These are phyloP conservation scores for Protomyctophum bolini DNA, from an alignment of 2,113 vertebrate species.

Conservation along the genomic window DNA sequence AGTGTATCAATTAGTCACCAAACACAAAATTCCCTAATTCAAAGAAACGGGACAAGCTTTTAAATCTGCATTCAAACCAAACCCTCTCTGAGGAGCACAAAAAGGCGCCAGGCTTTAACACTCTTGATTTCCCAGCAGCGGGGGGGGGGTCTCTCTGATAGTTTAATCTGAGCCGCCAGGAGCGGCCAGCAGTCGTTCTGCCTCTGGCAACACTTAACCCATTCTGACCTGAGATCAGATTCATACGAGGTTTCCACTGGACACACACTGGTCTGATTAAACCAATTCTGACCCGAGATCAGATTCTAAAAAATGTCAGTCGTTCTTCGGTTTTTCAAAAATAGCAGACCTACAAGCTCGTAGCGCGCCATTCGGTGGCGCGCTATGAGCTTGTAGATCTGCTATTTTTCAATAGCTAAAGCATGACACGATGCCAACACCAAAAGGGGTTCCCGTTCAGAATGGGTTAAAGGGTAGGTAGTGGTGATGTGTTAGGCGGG, in stretches of 20 bases:
- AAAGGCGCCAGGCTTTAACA: slow-evolving; percentile 69
- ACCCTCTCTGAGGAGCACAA: slow-evolving; percentile 34
- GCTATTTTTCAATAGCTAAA: no score
- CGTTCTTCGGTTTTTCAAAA: no score
- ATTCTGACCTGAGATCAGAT: no score
- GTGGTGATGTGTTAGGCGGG: slow-evolving; percentile 26
- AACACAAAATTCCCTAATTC: slow-evolving; percentile 53
- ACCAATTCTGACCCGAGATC: no score
- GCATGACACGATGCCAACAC: no score
- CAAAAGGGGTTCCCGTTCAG: no score
- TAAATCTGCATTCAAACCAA: slow-evolving; percentile 58
- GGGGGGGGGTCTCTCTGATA: slow-evolving; percentile 64
- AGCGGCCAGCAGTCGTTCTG: slow-evolving; percentile 68
- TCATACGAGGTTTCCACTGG: no score
- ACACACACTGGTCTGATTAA: no score
- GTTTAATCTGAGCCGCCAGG: slow-evolving; percentile 66
- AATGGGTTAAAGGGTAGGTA: slow-evolving; percentile 46
- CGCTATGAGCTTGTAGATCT: no score
- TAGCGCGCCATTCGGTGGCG: no score
- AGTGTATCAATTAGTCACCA: slow-evolving; percentile 43
- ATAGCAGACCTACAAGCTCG: no score
- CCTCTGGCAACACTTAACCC: slow-evolving; percentile 63
- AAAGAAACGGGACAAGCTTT: slow-evolving; percentile 61
- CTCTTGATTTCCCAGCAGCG: slow-evolving; percentile 73
- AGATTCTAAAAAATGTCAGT: no score